Conservation (phyloP, 2,888 invertebrate species). For the Zygaena filipendulae region DNA sequence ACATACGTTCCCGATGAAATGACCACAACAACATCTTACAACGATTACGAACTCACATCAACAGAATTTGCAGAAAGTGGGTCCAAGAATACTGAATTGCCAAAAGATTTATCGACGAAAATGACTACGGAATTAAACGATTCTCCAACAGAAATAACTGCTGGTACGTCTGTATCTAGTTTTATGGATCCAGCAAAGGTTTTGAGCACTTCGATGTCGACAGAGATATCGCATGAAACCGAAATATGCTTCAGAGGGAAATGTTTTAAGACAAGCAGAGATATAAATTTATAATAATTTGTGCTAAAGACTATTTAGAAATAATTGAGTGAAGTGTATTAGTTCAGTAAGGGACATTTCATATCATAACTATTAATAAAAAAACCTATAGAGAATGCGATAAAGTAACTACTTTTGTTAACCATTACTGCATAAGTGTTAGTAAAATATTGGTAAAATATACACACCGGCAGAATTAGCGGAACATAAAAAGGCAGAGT, state of each 20-base stretch:
- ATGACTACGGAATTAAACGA: too few relatives aligned
- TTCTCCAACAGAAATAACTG: slow-evolving; percentile 51
- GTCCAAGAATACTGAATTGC: too few relatives aligned
- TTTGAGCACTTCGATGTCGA: slow-evolving; percentile 81
- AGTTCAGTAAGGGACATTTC: neutral
- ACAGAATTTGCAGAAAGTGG: neutral
- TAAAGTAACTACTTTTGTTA: too few relatives aligned
- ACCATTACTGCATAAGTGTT: too few relatives aligned
- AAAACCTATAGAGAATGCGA: slow-evolving; percentile 5
- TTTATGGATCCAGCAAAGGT: slow-evolving; percentile 65
- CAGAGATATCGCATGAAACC: slow-evolving; percentile 86
- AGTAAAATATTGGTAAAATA: too few relatives aligned
- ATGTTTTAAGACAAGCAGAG: slow-evolving; percentile 76
- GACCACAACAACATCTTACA: slow-evolving; percentile 23
- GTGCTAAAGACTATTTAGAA: slow-evolving; percentile 54
- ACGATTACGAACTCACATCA: too few relatives aligned
- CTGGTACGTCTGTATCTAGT: slow-evolving; percentile 36
- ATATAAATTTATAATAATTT: slow-evolving; percentile 30
- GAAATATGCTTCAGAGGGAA: slow-evolving; percentile 89
- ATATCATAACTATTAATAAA: slow-evolving; percentile 11
- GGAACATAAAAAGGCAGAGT: too few relatives aligned
- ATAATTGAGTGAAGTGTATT: slow-evolving; percentile 23
- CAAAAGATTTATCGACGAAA: too few relatives aligned
- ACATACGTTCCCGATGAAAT: slow-evolving; percentile 54
- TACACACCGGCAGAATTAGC: too few relatives aligned